These are phyloP conservation scores for Aldabrachelys gigantea DNA, from an alignment of 2,113 vertebrate species.

Conservation along the genomic window DNA sequence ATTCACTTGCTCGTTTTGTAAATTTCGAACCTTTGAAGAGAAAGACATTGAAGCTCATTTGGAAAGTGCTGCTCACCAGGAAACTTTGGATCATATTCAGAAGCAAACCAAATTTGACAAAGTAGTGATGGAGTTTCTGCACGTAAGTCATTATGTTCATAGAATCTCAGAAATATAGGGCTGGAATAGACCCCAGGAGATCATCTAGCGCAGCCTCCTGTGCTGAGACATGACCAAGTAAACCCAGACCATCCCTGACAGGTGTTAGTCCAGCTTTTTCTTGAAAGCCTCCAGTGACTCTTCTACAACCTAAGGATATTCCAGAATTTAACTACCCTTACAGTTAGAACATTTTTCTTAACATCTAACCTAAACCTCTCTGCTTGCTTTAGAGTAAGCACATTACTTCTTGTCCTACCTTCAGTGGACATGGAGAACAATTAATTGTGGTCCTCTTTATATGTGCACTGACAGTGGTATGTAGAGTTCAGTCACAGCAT, in stretches of 20 bases:
- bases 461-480: neutral
- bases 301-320: neutral
- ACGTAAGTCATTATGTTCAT: slow-evolving; percentile 79
- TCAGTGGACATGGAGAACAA: neutral
- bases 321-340: neutral
- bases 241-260: neutral
- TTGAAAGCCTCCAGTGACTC: neutral
- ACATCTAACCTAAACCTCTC: neutral
- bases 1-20: slow-evolving; percentile 91
- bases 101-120: slow-evolving; percentile 91
- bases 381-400: neutral
- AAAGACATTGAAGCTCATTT: slow-evolving; percentile 89
- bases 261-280: neutral
- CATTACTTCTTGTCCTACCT: neutral
- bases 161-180: neutral
- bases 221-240: neutral
- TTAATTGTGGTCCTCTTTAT: neutral
- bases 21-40: slow-evolving; percentile 89
- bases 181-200: neutral
- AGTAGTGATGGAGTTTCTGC: slow-evolving; percentile 88
- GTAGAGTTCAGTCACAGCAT: neutral
- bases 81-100: slow-evolving; percentile 88
- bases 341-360: neutral
- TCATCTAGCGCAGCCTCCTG: neutral
- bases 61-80: slow-evolving; percentile 85